These are phyloP conservation scores for Pseudorhiza aurosa DNA, from an alignment of 30 jellyfish, hydroid and myxozoan species.

Conservation along the genomic window DNA sequence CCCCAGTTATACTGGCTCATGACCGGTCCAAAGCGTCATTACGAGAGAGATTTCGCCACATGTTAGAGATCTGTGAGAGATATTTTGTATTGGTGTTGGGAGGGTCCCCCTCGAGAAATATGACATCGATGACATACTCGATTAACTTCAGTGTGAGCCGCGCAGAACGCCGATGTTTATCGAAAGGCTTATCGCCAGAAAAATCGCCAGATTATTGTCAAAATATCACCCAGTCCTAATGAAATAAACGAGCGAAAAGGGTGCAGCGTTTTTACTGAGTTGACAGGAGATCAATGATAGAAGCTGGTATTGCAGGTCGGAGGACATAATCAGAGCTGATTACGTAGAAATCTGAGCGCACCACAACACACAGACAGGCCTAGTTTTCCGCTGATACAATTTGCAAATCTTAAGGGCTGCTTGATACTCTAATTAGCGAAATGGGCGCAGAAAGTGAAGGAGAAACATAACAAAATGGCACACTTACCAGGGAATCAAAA, in stretches of 20 bases:
- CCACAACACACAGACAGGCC: constrained; percentile 23
- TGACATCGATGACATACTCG: too few relatives aligned
- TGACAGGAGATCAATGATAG: neutral
- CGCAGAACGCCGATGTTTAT: neutral
- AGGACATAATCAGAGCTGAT: neutral
- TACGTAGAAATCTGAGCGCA: neutral
- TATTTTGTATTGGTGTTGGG: too few relatives aligned
- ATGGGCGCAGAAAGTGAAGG: constrained; percentile 6
- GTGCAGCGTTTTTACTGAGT: neutral
- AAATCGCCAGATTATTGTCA: neutral
- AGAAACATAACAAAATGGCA: constrained; percentile 23
- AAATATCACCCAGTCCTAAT: neutral
- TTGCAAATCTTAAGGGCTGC: neutral
- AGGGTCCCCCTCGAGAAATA: too few relatives aligned
- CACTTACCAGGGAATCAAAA: constrained; percentile 30
- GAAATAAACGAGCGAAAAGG: neutral
- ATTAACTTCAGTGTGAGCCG: too few relatives aligned
- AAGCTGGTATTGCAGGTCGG: neutral
- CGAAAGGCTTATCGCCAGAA: neutral
- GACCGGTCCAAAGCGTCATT: too few relatives aligned
- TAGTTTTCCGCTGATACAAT: neutral
- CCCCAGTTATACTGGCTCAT: too few relatives aligned
- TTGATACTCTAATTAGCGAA: neutral
- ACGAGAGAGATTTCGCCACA: too few relatives aligned
- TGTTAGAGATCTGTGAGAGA: too few relatives aligned